Base-by-base conservation (phyloP, 2,113 vertebrate genomes). In the Erpornis zantholeuca region DNA sequence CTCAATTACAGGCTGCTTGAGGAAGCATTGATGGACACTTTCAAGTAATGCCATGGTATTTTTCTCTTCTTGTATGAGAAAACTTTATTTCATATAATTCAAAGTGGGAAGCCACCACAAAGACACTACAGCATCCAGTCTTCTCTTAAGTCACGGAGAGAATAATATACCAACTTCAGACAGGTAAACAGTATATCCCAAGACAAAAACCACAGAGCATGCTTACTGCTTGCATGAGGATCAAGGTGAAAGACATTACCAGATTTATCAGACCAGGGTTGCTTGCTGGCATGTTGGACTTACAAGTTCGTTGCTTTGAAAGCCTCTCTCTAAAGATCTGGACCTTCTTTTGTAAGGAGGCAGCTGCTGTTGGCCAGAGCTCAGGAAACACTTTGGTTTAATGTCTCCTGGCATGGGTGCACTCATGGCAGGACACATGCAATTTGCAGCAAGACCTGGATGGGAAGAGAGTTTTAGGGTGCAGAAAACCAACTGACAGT, bases 221-320 rank as follows among this genome's bases (percentile, higher is more conserved):
- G 76, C 15, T 77, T 69, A 57, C 22, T 65, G n/a, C 63, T 61
- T 61, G 49, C 76, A 61, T 1, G 0, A 82, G 42, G 45, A 61
- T 61, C 54, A 90, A 69, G 10, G 40, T 77, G 22, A 54, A 88
- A 80, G 28, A 45, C 19, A 52, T 47, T 66, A 85, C 3, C 56
- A 91, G 27, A 36, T 53, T 9, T 31, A 82, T 79, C 75, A 87
- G 78, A 76, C 24, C 27, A 68, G 22, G 10, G 15, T 12, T 73
- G 35, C 59, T 65, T 73, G 44, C 31, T 85, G 72, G 76, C 33
- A 69, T 23, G 15, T 23, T 12, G 5, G 36, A 91, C 94, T 96
- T 95, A 93, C 85, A 79, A 40, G 10, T 38, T 94, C 17, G 36
- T 86, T 86, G 76, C 44, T 96, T 83, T 93, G 92, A 85, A 93